Evolutionary conservation across 2,888 invertebrate species (phyloP).

Genomic region (Plagodis pulveraria): DNA sequence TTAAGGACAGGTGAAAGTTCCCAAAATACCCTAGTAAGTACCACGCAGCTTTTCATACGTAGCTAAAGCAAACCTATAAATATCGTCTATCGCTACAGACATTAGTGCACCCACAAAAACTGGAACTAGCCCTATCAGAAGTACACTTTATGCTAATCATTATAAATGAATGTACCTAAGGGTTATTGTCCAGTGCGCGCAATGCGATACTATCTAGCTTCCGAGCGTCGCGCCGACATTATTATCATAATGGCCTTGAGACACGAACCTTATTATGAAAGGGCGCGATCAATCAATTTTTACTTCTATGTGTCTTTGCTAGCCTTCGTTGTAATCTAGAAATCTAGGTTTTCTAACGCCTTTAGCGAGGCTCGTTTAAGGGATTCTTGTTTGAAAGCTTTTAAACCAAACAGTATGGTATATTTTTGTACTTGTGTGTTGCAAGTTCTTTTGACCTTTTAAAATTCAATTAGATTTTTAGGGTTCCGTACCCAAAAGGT

Average conservation of each 20-base stretch:
- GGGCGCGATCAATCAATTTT: constrained; percentile 71
- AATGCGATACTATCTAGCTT: constrained; percentile 78
- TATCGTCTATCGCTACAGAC: too few species aligned
- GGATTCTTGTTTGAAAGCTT: too few species aligned
- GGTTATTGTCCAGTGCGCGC: constrained; percentile 82
- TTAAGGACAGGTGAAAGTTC: too few species aligned
- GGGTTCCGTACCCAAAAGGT: too few species aligned
- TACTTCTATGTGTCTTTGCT: constrained; percentile 59
- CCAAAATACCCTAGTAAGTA: too few species aligned
- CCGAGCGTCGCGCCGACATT: constrained; percentile 76
- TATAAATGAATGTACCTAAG: constrained; percentile 73
- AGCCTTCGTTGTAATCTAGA: constrained; percentile 12
- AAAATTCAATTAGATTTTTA: too few species aligned
- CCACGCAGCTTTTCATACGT: too few species aligned
- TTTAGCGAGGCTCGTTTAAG: too few species aligned
- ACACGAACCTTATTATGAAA: constrained; percentile 74
- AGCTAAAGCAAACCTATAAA: too few species aligned
- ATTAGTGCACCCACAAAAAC: constrained; percentile 11
- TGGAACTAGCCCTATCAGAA: constrained; percentile 54
- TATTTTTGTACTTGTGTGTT: too few species aligned
- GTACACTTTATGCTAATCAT: constrained; percentile 69
- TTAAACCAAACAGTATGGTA: too few species aligned
- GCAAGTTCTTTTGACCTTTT: too few species aligned
- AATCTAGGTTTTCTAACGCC: background rate
- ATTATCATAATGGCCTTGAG: constrained; percentile 77